Conservation (phyloP, 2,888 invertebrate genomes). For the Phrixothrix hirtus region DNA sequence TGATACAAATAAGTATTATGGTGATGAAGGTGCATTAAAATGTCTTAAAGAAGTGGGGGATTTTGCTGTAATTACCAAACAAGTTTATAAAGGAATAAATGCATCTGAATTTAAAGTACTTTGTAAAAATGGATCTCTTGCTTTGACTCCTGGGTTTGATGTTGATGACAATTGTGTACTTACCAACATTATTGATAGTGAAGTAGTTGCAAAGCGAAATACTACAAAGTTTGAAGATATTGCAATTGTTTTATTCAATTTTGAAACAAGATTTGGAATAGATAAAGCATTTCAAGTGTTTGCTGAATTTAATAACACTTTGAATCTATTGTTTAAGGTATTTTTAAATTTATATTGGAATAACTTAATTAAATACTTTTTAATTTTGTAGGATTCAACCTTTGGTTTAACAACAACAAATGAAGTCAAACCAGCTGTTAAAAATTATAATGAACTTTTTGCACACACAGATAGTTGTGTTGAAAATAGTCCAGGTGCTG, state of each 20-base stretch:
- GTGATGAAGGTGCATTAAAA: constrained; percentile 63
- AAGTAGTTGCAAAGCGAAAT: constrained; percentile 60
- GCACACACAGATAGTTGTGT: constrained; percentile 54
- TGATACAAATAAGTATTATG: constrained; percentile 60
- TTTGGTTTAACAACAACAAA: constrained; percentile 59
- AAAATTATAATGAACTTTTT: constrained; percentile 63
- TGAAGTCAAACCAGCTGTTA: constrained; percentile 55
- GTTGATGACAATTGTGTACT: constrained; percentile 62
- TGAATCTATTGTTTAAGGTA: constrained; percentile 64
- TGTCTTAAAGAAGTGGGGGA: constrained; percentile 63
- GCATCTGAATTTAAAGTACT: constrained; percentile 58
- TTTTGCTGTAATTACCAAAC: constrained; percentile 61
- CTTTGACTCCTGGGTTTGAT: constrained; percentile 56
- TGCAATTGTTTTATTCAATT: constrained; percentile 41
- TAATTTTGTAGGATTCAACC: constrained; percentile 58
- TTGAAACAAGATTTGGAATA: constrained; percentile 45
- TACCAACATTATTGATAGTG: constrained; percentile 64
- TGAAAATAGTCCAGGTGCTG: constrained; percentile 3
- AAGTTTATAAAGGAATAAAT: constrained; percentile 11
- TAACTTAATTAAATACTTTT: neutral
- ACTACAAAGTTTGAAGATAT: constrained; percentile 43
- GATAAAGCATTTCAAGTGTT: constrained; percentile 61
- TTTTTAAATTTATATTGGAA: neutral
- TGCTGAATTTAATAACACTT: constrained; percentile 60
- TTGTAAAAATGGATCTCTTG: constrained; percentile 65